A percentile compares a stretch with the other conserved stretches of the same genome.
phyloP scores from a whole-genome alignment of 2,888 invertebrate genomes.

The Apamea crenata region DNA sequence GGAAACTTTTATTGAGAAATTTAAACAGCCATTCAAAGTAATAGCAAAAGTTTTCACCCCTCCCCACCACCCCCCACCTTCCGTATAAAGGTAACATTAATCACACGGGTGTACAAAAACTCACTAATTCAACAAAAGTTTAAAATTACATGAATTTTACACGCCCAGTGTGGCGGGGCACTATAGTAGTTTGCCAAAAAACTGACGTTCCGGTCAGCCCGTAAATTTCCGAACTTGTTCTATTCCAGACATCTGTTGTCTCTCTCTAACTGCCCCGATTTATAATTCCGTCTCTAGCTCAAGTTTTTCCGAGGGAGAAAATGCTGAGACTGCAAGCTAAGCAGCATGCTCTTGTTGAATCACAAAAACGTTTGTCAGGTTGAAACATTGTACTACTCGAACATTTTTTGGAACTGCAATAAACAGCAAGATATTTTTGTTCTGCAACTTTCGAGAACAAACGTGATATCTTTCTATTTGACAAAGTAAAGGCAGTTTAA shows the following conservation, averaged over 20 bases:
- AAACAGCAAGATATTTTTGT: constrained; percentile 54
- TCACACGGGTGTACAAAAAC: constrained; percentile 75
- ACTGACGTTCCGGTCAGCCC: constrained; percentile 72
- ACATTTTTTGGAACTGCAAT: constrained; percentile 60
- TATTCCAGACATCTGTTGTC: constrained; percentile 76
- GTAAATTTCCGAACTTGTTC: constrained; percentile 78
- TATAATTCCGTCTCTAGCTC: constrained; percentile 66
- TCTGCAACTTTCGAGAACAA: constrained; percentile 32
- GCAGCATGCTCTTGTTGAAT: constrained; percentile 57
- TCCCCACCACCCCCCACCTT: constrained; percentile 40
- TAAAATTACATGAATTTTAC: constrained; percentile 77
- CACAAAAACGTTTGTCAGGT: constrained; percentile 64
- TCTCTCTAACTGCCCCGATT: constrained; percentile 67
- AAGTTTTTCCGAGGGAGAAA: constrained; percentile 65
- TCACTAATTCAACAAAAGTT: constrained; percentile 75
- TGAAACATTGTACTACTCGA: constrained; percentile 53
- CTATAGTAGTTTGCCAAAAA: constrained; percentile 73
- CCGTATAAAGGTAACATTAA: constrained; percentile 75
- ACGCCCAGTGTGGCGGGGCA: constrained; percentile 69
- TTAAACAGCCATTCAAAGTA: constrained; percentile 83
- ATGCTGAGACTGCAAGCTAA: constrained; percentile 58
- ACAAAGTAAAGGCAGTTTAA: constrained; percentile 59
- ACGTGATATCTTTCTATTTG: constrained; percentile 36
- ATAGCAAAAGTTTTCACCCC: constrained; percentile 79
- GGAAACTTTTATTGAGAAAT: constrained; percentile 83